Evolutionary conservation across 2,888 invertebrate genomes (phyloP).

Genomic region (Antitype chi): DNA sequence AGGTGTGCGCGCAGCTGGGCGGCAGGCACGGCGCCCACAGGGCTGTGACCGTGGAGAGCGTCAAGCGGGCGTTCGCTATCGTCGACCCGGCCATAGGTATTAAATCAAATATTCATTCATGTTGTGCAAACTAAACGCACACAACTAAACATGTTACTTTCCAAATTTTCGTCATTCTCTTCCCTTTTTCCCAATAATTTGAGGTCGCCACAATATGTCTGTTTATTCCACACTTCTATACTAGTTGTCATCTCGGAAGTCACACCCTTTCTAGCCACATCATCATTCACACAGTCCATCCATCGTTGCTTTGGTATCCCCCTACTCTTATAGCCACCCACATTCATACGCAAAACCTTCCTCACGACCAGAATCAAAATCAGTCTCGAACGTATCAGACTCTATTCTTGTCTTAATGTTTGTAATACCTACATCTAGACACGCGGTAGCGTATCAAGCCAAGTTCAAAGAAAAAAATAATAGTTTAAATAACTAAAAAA

Average conservation of each 20-base stretch:
- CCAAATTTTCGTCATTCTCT: neutral
- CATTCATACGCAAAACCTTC: neutral
- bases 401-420: neutral
- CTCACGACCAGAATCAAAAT: neutral
- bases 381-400: neutral
- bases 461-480: too few species aligned
- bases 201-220: neutral
- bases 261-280: neutral
- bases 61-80: constrained; percentile 85
- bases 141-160: neutral
- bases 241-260: too few species aligned
- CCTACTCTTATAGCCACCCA: neutral
- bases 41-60: constrained; percentile 77
- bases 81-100: constrained; percentile 77
- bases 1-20: constrained; percentile 75
- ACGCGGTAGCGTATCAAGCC: too few species aligned
- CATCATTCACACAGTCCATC: neutral
- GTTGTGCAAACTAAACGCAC: neutral
- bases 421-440: constrained; percentile 3
- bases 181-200: neutral
- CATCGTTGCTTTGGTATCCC: neutral
- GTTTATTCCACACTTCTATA: neutral
- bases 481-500: too few species aligned
- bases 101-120: neutral
- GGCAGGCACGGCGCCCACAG: constrained; percentile 62